Percentiles rank a stretch among this genome's conserved stretches.
Evolutionary conservation across 1,140 invertebrate genomes (phyloP).

Genomic region (Neotoxoptera formosana): DNA sequence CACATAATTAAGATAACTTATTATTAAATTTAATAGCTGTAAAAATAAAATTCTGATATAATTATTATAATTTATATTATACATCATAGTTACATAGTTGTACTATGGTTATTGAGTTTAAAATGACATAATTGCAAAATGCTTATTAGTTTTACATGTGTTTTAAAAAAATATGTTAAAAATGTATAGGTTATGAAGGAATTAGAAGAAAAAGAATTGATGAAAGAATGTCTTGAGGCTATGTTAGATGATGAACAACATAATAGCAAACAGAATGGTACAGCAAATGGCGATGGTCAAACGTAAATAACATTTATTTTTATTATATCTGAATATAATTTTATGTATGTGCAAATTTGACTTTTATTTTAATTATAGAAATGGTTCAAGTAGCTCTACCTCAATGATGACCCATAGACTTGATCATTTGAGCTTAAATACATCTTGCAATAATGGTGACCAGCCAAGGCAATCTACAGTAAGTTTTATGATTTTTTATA

Average conservation of each 20-base stretch:
- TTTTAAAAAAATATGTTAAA: neutral
- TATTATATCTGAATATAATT: neutral
- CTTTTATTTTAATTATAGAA: neutral
- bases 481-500: neutral
- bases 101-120: neutral
- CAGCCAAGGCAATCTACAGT: constrained; percentile 54
- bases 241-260: constrained; percentile 77
- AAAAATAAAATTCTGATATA: no score
- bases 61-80: no score
- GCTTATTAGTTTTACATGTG: neutral
- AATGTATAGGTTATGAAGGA: constrained; percentile 78
- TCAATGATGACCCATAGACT: constrained; percentile 44
- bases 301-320: constrained; percentile 28
- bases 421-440: constrained; percentile 45
- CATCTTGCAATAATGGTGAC: constrained; percentile 50
- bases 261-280: neutral
- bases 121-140: neutral
- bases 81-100: no score
- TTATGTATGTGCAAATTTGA: neutral
- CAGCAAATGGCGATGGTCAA: constrained; percentile 46
- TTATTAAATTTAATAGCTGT: no score
- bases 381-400: constrained; percentile 49
- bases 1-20: no score
- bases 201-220: constrained; percentile 84
- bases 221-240: constrained; percentile 85